Percentiles rank a stretch among this genome's conserved stretches.
phyloP scores from a whole-genome alignment of 2,888 invertebrate genomes.

The Conchocele bisecta region DNA sequence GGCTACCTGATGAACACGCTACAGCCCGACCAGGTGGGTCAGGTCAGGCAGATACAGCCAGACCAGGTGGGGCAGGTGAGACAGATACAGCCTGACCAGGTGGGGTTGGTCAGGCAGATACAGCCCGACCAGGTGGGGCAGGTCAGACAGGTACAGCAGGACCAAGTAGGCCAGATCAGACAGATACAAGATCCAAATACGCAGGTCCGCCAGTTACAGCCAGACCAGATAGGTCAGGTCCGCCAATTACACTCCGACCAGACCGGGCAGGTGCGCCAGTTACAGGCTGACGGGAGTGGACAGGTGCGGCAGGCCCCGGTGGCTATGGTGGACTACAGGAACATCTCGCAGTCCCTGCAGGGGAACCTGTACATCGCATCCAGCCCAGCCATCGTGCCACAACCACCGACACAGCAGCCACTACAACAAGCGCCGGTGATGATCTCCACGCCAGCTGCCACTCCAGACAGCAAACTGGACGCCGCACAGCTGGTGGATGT shows the following conservation, averaged over 20 bases:
- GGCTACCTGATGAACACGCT: constrained; percentile 47
- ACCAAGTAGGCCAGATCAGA: constrained; percentile 12
- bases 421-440: constrained; percentile 45
- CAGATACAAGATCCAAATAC: not conserved
- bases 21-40: constrained; percentile 31
- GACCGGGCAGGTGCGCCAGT: constrained; percentile 40
- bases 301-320: too few relatives aligned
- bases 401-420: constrained; percentile 42
- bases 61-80: too few relatives aligned
- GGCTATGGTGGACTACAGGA: constrained; percentile 59
- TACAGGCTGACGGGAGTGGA: constrained; percentile 39
- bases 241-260: constrained; percentile 35
- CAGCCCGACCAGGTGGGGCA: too few relatives aligned
- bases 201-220: constrained; percentile 20
- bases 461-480: constrained; percentile 25
- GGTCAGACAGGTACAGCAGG: constrained; percentile 36
- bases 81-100: constrained; percentile 36
- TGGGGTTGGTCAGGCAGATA: constrained; percentile 44
- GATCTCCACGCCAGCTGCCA: constrained; percentile 30
- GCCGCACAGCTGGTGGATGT: too few relatives aligned
- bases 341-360: constrained; percentile 54
- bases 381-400: constrained; percentile 38
- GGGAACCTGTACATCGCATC: constrained; percentile 54
- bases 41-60: constrained; percentile 4
- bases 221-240: constrained; percentile 20